Evolutionary conservation across 2,797 vertebrate genomes (phyloP).

Genomic region (Heliangelus exortis): DNA sequence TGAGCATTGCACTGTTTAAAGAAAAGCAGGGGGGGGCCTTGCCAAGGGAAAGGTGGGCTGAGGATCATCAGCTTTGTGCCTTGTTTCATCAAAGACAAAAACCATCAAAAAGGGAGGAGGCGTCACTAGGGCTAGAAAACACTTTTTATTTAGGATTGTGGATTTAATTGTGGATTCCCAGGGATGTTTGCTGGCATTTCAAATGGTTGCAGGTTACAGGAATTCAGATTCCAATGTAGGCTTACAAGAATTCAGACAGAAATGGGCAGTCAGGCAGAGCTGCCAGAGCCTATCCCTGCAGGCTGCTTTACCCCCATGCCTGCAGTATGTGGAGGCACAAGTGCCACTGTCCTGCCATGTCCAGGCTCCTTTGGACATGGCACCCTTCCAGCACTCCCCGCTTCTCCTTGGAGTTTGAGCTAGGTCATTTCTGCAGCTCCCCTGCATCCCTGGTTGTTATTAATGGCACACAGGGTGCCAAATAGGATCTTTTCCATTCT

Average conservation of each 20-base stretch:
- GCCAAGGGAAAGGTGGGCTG: background rate
- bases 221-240: background rate
- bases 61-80: background rate
- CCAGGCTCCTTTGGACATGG: background rate
- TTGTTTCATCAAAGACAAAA: background rate
- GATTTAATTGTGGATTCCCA: background rate
- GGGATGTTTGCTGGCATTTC: background rate
- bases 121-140: background rate
- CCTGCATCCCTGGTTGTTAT: background rate
- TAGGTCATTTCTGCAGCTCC: slow-evolving; percentile 16
- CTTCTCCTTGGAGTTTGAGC: background rate
- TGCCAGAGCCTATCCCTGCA: background rate
- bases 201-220: background rate
- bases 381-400: background rate
- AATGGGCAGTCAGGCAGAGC: background rate
- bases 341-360: fast-evolving
- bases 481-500: slow-evolving; percentile 50
- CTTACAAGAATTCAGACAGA: background rate
- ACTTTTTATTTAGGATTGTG: background rate
- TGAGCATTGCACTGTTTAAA: background rate
- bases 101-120: background rate
- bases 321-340: background rate
- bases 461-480: slow-evolving; percentile 52
- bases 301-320: background rate
- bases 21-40: background rate